Percentiles rank a stretch among this genome's conserved stretches.
Conservation (phyloP, 2,888 invertebrate species). For the Habrosyne pyritoides region DNA sequence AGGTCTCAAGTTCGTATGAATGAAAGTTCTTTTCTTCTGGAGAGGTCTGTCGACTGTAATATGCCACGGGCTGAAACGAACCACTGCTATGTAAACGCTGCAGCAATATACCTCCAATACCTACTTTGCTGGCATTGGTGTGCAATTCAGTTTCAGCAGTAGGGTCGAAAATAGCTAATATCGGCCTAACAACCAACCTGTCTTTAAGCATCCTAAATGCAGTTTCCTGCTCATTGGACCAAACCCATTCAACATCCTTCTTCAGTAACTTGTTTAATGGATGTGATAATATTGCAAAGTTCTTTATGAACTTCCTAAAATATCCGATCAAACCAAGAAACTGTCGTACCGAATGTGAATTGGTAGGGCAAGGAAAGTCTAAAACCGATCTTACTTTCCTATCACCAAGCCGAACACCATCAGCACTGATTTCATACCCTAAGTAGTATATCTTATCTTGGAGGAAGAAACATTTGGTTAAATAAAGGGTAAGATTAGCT, state of each 20-base stretch:
- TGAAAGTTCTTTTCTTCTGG: slow-evolving; percentile 27
- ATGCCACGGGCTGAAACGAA: slow-evolving; percentile 11
- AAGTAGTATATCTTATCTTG: slow-evolving; percentile 14
- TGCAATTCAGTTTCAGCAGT: not conserved
- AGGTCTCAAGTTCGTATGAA: too few relatives aligned
- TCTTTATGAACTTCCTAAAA: slow-evolving; percentile 16
- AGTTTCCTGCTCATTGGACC: slow-evolving; percentile 15
- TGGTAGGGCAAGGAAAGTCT: slow-evolving; percentile 20
- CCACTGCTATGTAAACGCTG: not conserved
- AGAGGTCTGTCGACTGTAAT: slow-evolving; percentile 27
- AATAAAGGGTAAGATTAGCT: slow-evolving; percentile 41
- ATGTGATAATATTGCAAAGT: slow-evolving; percentile 15
- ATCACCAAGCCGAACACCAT: slow-evolving; percentile 20
- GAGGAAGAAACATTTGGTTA: slow-evolving; percentile 25
- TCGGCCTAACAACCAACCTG: slow-evolving; percentile 16
- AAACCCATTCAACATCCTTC: slow-evolving; percentile 18
- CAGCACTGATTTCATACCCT: slow-evolving; percentile 22
- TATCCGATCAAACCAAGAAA: slow-evolving; percentile 13
- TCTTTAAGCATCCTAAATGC: slow-evolving; percentile 16
- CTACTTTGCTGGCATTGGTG: not conserved
- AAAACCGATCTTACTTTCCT: slow-evolving; percentile 20
- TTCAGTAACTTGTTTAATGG: slow-evolving; percentile 18
- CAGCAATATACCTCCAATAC: not conserved
- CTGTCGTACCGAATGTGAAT: slow-evolving; percentile 19
- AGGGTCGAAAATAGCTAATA: slow-evolving; percentile 37